Percentiles rank a stretch among this genome's conserved stretches.
Evolutionary conservation across 2,113 vertebrate species (phyloP).

Genomic region (Romanogobio albipinnatus): DNA sequence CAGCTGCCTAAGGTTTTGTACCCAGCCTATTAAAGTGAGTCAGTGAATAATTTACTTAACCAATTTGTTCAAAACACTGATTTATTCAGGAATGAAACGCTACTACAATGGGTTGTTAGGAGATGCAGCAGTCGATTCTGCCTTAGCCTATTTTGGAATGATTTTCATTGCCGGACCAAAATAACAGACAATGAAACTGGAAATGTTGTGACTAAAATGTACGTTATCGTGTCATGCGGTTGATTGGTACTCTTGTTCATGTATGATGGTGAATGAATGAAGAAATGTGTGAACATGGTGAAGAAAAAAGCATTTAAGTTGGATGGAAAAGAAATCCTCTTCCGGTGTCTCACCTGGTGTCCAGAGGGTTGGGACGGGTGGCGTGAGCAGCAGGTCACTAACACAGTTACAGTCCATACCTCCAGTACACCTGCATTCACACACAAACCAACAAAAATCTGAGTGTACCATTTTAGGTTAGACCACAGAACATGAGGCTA

Average conservation of each 20-base stretch:
- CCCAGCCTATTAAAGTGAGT: not conserved
- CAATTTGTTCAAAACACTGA: not conserved
- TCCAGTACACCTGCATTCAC: conserved; percentile 71
- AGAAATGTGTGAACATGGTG: no score
- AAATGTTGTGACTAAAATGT: not conserved
- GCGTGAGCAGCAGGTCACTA: conserved; percentile 87
- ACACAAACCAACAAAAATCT: conserved; percentile 36
- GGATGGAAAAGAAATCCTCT: not conserved
- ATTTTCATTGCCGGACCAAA: not conserved
- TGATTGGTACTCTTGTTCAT: not conserved
- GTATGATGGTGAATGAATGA: no score
- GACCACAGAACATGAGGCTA: not conserved
- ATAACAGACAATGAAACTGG: not conserved
- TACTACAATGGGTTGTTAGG: not conserved
- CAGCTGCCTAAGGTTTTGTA: not conserved
- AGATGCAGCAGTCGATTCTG: no score
- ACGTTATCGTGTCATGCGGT: not conserved
- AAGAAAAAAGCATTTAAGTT: not conserved
- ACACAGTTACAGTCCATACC: conserved; percentile 94
- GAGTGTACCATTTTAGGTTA: not conserved
- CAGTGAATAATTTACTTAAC: not conserved
- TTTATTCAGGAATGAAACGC: not conserved
- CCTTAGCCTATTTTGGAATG: no score
- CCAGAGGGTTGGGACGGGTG: conserved; percentile 90
- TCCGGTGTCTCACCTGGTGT: conserved; percentile 82